Conservation (phyloP, 2,888 invertebrate genomes). For the Megamerina dolium region DNA sequence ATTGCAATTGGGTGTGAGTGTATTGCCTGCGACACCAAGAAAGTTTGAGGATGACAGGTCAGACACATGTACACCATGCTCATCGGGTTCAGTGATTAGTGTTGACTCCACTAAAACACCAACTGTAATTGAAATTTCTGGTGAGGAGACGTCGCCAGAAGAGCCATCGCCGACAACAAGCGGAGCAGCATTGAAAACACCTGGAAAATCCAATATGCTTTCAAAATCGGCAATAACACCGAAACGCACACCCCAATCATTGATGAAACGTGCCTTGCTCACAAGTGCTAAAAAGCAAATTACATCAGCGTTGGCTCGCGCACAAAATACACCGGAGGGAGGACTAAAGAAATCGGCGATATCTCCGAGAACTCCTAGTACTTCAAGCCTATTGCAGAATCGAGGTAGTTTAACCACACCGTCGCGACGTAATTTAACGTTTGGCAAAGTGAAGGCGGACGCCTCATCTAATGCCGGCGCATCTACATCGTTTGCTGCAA, state of each 20-base stretch:
- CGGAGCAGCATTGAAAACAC: conserved; percentile 16
- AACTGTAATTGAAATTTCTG: conserved; percentile 32
- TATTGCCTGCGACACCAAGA: conserved; percentile 13
- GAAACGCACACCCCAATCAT: conserved; percentile 35
- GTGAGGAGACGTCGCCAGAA: too few species aligned
- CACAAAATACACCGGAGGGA: neutral
- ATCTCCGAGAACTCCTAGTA: neutral
- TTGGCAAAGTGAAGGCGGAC: too few species aligned
- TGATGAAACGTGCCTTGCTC: conserved; percentile 39
- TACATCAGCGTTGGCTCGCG: neutral
- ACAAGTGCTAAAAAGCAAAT: conserved; percentile 43
- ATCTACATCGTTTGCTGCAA: too few species aligned
- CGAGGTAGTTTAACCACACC: conserved; percentile 28
- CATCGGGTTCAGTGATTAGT: conserved; percentile 27
- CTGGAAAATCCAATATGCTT: conserved; percentile 13
- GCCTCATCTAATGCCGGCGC: conserved; percentile 13
- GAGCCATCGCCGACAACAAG: conserved; percentile 6
- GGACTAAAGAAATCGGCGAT: neutral
- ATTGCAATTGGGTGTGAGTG: conserved; percentile 10
- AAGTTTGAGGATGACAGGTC: neutral
- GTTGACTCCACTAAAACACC: conserved; percentile 33
- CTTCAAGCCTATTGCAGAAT: conserved; percentile 9
- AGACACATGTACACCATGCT: conserved; percentile 19
- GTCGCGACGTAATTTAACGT: conserved; percentile 14
- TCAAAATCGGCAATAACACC: conserved; percentile 24